Percentiles rank a stretch among this genome's conserved stretches.
Evolutionary conservation across 2,113 vertebrate genomes (phyloP).

Genomic region (Heloderma charlesbogerti): DNA sequence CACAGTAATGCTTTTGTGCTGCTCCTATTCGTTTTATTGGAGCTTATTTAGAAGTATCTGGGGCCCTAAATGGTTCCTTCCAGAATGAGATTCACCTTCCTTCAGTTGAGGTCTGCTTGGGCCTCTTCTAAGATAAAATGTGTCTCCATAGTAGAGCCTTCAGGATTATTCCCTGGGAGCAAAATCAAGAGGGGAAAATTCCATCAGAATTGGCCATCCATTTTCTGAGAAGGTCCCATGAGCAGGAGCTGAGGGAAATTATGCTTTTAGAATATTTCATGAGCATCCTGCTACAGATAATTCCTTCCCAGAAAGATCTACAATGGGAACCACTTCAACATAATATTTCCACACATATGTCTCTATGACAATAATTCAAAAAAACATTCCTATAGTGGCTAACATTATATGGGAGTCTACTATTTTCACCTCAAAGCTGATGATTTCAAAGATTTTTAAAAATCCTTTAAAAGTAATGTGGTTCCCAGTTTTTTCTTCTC

Average conservation of each 20-base stretch:
- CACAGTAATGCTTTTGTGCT: not conserved
- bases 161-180: not conserved
- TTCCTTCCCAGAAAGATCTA: not conserved
- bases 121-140: not conserved
- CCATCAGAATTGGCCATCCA: not conserved
- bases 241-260: not conserved
- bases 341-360: not conserved
- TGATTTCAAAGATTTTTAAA: constrained; percentile 5
- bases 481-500: not conserved
- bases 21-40: not conserved
- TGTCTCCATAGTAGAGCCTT: not conserved
- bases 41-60: not conserved
- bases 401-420: constrained; percentile 11
- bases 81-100: not conserved
- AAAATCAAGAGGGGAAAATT: not conserved
- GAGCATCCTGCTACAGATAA: not conserved
- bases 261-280: not conserved
- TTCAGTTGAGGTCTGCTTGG: not conserved
- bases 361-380: not conserved
- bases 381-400: not conserved
- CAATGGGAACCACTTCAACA: not conserved
- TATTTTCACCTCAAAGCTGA: constrained; percentile 13
- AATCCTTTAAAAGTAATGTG: constrained; percentile 44
- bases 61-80: constrained; percentile 14
- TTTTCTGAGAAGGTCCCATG: not conserved